A percentile compares a stretch with the other conserved stretches of the same genome.
These are phyloP conservation scores for Malurus cyaneus DNA, from an alignment of 2,113 vertebrate genomes.

Conservation along the genomic window DNA sequence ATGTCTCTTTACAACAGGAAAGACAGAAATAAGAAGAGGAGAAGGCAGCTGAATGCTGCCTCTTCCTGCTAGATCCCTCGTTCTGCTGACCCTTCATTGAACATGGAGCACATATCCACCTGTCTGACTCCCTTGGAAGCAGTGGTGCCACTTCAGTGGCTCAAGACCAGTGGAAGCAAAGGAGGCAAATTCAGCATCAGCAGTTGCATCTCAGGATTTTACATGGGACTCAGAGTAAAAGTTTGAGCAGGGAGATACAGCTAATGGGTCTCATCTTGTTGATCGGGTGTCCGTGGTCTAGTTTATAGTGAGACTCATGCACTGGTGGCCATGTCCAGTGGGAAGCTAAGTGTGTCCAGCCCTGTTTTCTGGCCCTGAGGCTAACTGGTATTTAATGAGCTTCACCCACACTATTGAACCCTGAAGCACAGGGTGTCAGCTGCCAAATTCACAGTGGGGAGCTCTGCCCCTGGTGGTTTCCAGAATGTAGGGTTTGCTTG, in stretches of 20 bases:
- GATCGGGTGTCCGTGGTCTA: background rate
- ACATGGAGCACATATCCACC: background rate
- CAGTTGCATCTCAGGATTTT: background rate
- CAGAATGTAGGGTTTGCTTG: background rate
- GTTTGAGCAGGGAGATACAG: background rate
- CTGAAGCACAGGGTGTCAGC: background rate
- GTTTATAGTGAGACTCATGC: background rate
- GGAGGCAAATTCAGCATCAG: background rate
- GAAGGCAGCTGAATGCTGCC: background rate
- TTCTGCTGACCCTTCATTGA: background rate
- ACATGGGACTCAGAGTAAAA: background rate
- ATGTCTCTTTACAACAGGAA: background rate
- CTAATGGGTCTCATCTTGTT: background rate
- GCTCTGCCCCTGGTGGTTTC: background rate
- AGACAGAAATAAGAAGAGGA: background rate
- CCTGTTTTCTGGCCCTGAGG: background rate
- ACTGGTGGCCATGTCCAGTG: background rate
- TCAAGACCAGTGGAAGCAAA: background rate
- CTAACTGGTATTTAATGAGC: background rate
- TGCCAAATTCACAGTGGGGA: background rate
- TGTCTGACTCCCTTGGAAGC: background rate
- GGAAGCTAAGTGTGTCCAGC: conserved; percentile 1
- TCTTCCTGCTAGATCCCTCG: background rate
- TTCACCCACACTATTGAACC: background rate
- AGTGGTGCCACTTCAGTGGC: background rate